These are phyloP conservation scores for Manis pentadactyla DNA, from an alignment of 2,797 vertebrate genomes.

Conservation along the genomic window DNA sequence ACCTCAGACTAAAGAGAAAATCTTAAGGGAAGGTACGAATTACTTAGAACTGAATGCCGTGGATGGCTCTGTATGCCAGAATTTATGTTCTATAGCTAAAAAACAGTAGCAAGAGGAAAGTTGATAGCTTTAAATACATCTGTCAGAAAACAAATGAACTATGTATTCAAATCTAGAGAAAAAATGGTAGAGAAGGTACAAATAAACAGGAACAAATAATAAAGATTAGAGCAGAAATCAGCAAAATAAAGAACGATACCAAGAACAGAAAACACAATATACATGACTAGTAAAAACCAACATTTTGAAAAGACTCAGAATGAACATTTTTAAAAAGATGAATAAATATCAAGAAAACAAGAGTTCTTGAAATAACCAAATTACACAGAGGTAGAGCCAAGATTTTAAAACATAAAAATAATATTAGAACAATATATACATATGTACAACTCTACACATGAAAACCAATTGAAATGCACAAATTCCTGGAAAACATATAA, in stretches of 20 bases:
- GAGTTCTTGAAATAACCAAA: not conserved
- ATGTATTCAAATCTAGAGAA: not conserved
- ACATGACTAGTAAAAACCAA: not conserved
- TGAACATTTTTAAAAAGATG: not conserved
- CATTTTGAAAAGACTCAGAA: not conserved
- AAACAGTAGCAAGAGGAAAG: not conserved
- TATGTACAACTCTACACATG: not conserved
- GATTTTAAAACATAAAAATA: conserved; percentile 1
- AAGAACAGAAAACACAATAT: not conserved
- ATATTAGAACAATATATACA: not conserved
- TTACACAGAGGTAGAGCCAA: not conserved
- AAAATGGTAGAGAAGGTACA: not conserved
- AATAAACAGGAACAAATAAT: not conserved
- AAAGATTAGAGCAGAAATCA: not conserved
- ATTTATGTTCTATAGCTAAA: not conserved
- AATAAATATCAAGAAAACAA: not conserved
- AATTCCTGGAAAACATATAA: not conserved
- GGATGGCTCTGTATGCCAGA: not conserved
- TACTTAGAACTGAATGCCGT: not conserved
- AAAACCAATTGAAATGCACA: not conserved
- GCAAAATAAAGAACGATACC: not conserved
- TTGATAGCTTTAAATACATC: not conserved
- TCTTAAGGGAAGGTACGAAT: conserved; percentile 27
- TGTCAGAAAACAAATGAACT: not conserved
- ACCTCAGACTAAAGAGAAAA: not conserved